Base-by-base conservation (phyloP, 2,888 invertebrate genomes). In the Troglohyphantes excavatus region DNA sequence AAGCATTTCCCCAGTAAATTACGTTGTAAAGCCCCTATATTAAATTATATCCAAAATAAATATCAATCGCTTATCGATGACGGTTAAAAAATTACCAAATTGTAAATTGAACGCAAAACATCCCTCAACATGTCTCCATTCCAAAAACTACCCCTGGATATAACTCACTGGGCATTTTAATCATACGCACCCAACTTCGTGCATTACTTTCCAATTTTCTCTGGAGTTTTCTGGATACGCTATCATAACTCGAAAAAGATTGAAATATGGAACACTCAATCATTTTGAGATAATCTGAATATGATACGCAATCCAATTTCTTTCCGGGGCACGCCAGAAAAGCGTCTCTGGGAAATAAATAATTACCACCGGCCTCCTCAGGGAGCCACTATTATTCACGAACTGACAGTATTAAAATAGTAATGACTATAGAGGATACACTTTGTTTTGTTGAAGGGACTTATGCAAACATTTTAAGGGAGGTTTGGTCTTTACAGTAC, bases 251-350 rank as follows among this genome's bases (percentile, higher is more conserved):
- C 70, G 53, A 70, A 79, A 79, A 79, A 63, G 65, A 78, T 78
- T 78, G 78, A 78, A 67, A 79, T 67, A 70, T 68, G 39, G 70
- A 23, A 33, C 82, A 43, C 68, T 82, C 70, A 27, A 82, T 82
- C 82, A 70, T 82, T 82, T 70, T 70, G 21, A 61, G 82, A 82
- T 82, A 59, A 82, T 82, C 82, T 68, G 70, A 70, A 72, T 82
- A 82, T 70, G 70, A 82, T 82, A 70, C 70, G 70, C 68, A 61
- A 70, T 68, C 70, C 82, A 70, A 82, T 82, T 82, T 82, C 82
- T 70, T 59, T 68, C n/a, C 33, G 46, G 67, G 46, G 19, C 21
- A 63, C 21, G 13, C 43, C 6, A 6, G 53, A 46, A 43, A 43
- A 19, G 43, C 19, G 19, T 43, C 23, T 26, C 43, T 33, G 19